Base-by-base conservation (phyloP, 2,113 vertebrate species). In the Nothobranchius furzeri region DNA sequence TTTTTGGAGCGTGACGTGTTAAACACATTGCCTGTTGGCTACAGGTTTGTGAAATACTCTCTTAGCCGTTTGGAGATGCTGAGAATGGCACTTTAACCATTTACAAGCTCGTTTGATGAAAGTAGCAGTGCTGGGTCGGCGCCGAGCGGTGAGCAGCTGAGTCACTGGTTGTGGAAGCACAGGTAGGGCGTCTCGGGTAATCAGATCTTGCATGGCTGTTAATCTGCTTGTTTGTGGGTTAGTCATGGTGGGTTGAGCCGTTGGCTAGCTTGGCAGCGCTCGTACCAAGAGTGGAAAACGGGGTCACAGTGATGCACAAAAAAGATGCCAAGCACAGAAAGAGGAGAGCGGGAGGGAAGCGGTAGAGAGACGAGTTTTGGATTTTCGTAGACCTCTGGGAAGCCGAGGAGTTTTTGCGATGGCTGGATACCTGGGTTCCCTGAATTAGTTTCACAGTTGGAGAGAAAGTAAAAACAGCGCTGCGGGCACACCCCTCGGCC, bases 1-100 rank as follows among this genome's bases (percentile, higher is more conserved):
- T 86, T 88, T 90, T 87, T 89, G 86, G 85, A 90, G 82, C 87
- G 81, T 89, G 90, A 89, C 87, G 67, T 88, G 89, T 85, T 91
- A 89, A 90, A 88, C 81, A 87, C 88, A 85, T 88, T 88, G 89
- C 79, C 89, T 85, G 76, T 79, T 90, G 87, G 87, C 80, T 80
- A 62, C 67, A 73, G 81, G 84, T 87, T 88, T 85, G 81, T 76
- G 73, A 87, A 88, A 90, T 79, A 75, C 64, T 66, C 77, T 63
- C 25, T 73, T 87, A 66, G 60, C 64, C 68, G 76, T 76, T 69
- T 53, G 64, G 78, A 84, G 78, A 87, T 78, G 74, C 82, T 57
- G 53, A 83, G 73, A 83, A 84, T 60, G 70, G 69, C 68, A 80
- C 83, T 86, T 86, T 82, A 85, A 88, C 85, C 76, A 47, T 76